These are phyloP conservation scores for Puffinus mauretanicus DNA, from an alignment of 2,113 vertebrate species.

Conservation along the genomic window DNA sequence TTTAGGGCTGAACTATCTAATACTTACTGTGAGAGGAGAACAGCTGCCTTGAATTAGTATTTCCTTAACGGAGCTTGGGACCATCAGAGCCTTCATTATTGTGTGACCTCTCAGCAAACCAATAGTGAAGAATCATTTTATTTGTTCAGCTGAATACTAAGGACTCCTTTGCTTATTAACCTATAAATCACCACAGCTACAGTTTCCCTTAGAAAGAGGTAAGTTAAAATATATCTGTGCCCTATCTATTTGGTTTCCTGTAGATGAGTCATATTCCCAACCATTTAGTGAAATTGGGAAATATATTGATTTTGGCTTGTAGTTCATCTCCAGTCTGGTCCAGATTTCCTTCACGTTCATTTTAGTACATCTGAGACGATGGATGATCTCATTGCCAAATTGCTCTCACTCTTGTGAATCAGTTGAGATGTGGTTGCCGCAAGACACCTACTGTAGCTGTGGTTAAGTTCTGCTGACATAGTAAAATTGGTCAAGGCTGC, in stretches of 20 bases:
- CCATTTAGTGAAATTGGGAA: constrained; percentile 36
- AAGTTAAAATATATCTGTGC: constrained; percentile 13
- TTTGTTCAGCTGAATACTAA: constrained; percentile 47
- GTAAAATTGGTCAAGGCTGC: not conserved
- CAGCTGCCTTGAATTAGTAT: constrained; percentile 36
- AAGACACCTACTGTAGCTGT: constrained; percentile 19
- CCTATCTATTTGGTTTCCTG: constrained; percentile 31
- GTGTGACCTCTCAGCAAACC: constrained; percentile 7
- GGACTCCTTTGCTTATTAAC: constrained; percentile 35
- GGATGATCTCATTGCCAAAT: constrained; percentile 54
- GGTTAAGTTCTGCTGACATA: constrained; percentile 51
- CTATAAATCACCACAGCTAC: constrained; percentile 21
- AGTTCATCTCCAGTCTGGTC: not conserved
- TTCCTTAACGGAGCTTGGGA: not conserved
- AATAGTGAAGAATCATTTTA: constrained; percentile 10
- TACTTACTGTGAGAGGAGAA: not conserved
- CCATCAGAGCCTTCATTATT: constrained; percentile 1
- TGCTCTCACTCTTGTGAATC: constrained; percentile 4
- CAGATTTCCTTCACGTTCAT: constrained; percentile 46
- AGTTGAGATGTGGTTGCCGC: not conserved
- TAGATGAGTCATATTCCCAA: constrained; percentile 20
- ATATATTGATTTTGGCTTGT: constrained; percentile 59
- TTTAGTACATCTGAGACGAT: constrained; percentile 2
- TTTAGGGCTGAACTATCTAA: not conserved
- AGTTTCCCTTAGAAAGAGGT: not conserved